Evolutionary conservation across 30 jellyfish, hydroid and myxozoan genomes (phyloP).

Genomic region (Chrysaora quinquecirrha): DNA sequence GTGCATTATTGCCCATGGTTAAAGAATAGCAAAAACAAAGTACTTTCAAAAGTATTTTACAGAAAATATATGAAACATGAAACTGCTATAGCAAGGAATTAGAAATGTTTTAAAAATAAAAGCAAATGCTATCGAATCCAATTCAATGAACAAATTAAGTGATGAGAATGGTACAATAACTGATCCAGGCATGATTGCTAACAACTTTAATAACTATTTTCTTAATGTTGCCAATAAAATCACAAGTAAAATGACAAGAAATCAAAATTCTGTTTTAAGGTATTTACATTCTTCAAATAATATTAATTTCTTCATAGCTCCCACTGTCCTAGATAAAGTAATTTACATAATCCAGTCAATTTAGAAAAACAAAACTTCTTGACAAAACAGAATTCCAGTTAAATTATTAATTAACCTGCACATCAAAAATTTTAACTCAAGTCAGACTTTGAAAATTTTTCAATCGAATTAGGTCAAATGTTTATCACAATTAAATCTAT

Average conservation of each 20-base stretch:
- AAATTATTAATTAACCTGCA: neutral
- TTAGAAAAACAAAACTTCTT: neutral
- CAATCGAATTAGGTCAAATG: too few relatives aligned
- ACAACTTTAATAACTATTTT: neutral
- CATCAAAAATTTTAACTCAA: too few relatives aligned
- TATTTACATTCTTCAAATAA: neutral
- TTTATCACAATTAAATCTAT: too few relatives aligned
- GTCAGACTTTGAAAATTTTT: too few relatives aligned
- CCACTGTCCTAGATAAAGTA: neutral
- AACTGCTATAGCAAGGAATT: neutral
- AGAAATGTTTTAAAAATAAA: neutral
- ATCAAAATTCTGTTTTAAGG: neutral
- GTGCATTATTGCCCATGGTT: too few relatives aligned
- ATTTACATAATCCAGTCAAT: neutral
- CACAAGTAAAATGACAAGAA: neutral
- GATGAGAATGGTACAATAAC: neutral
- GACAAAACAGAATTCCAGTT: neutral
- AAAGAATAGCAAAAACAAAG: neutral
- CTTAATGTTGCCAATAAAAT: neutral
- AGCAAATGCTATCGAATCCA: neutral
- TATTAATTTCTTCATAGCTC: neutral
- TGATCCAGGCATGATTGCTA: neutral
- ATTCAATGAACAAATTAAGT: neutral
- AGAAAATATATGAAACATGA: neutral
- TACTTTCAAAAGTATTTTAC: neutral